phyloP scores from a whole-genome alignment of 1,140 invertebrate genomes.

The Whitmania pigra region DNA sequence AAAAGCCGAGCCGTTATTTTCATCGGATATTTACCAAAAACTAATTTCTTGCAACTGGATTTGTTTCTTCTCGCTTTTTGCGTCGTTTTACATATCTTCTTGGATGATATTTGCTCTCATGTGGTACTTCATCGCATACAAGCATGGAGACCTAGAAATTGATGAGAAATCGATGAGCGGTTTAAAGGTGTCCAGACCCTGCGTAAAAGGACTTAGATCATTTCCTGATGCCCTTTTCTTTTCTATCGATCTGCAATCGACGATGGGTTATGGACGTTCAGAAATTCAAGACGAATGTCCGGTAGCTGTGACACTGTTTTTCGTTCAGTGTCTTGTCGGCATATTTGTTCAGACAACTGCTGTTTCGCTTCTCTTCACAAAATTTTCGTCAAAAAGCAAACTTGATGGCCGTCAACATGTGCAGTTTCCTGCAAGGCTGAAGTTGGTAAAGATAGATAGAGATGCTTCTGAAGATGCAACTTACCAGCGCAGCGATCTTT shows the following conservation, averaged over 20 bases:
- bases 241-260: conserved; percentile 10
- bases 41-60: background rate
- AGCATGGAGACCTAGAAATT: background rate
- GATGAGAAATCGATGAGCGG: background rate
- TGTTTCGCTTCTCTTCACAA: background rate
- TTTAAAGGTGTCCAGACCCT: background rate
- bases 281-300: conserved; percentile 10
- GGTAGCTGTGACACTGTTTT: background rate
- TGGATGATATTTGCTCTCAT: conserved; percentile 1
- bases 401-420: no score
- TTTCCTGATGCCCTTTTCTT: background rate
- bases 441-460: no score
- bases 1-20: background rate
- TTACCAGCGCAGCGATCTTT: no score
- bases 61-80: background rate
- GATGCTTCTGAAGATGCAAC: no score
- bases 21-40: background rate
- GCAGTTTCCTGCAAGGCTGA: no score
- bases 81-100: background rate
- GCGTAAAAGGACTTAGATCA: background rate
- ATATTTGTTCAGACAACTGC: background rate
- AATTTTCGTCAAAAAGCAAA: background rate
- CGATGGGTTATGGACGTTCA: background rate
- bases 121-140: background rate
- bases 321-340: conserved; percentile 1